phyloP scores from a whole-genome alignment of 2,797 vertebrate genomes.

The Phylloscopus collybita region DNA sequence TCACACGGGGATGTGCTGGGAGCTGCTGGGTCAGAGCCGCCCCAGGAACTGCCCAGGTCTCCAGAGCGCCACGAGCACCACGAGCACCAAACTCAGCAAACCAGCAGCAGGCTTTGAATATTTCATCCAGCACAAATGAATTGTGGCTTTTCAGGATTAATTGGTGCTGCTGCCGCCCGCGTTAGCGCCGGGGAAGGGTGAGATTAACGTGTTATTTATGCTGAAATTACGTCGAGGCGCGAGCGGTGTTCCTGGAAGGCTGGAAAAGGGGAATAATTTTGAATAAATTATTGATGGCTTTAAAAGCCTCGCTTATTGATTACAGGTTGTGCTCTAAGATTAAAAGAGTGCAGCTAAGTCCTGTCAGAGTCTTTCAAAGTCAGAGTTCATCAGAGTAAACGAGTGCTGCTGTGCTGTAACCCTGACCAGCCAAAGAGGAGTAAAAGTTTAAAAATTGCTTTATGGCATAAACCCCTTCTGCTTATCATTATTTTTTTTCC shows the following conservation, averaged over 20 bases:
- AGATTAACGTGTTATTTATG: constrained; percentile 52
- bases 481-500: not conserved
- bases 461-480: not conserved
- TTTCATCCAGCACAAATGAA: constrained; percentile 17
- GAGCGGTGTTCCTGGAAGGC: constrained; percentile 47
- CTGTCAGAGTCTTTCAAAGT: constrained; percentile 53
- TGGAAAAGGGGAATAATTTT: constrained; percentile 33
- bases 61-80: not conserved
- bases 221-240: not conserved
- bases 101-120: not conserved
- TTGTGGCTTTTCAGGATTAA: constrained; percentile 46
- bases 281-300: constrained; percentile 69
- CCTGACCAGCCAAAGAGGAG: not conserved
- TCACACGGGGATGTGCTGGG: not conserved
- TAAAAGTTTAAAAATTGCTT: not conserved
- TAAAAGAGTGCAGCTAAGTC: constrained; percentile 58
- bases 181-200: not conserved
- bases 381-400: constrained; percentile 37
- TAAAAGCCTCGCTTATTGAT: constrained; percentile 64
- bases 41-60: rapidly evolving
- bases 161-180: not conserved
- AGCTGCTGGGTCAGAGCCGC: not conserved
- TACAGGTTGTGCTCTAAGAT: constrained; percentile 55
- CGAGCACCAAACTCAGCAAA: rapidly evolving
- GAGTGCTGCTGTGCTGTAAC: not conserved